A percentile compares a stretch with the other conserved stretches of the same genome.
Evolutionary conservation across 2,797 vertebrate genomes (phyloP).

Genomic region (Sebastes hopkinsi): DNA sequence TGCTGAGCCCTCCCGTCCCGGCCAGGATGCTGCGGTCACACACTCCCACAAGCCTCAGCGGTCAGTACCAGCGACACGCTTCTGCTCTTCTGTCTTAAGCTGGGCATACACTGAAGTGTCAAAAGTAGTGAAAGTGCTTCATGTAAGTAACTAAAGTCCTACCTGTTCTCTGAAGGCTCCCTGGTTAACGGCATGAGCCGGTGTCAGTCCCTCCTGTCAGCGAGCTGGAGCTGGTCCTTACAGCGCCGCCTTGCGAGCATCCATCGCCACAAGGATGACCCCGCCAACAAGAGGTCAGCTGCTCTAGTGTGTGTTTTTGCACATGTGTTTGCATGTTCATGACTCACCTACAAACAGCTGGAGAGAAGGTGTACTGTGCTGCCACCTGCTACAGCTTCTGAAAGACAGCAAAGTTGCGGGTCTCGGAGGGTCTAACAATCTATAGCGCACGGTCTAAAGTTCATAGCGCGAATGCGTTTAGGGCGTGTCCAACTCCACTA

Average conservation of each 20-base stretch:
- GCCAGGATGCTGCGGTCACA: conserved; percentile 55
- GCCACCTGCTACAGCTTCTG: neutral
- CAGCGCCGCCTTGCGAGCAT: neutral
- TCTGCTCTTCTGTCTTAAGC: neutral
- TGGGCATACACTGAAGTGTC: no score
- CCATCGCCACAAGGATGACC: conserved; percentile 25
- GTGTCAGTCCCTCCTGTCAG: conserved; percentile 24
- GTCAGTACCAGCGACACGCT: conserved; percentile 34
- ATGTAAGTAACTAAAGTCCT: neutral
- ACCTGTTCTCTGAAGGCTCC: conserved; percentile 25
- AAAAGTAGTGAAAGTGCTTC: neutral
- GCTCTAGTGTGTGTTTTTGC: neutral
- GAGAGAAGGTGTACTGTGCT: neutral
- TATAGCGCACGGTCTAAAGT: no score
- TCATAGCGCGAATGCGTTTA: no score
- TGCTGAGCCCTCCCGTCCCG: neutral
- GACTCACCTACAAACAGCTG: neutral
- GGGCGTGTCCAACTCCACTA: no score
- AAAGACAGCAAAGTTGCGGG: no score
- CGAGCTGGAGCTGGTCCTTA: conserved; percentile 45
- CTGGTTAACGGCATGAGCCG: conserved; percentile 14
- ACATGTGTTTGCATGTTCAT: neutral
- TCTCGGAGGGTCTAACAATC: no score
- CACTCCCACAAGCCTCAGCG: conserved; percentile 17
- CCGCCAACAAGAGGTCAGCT: conserved; percentile 55